Evolutionary conservation across 2,888 invertebrate genomes (phyloP).

Genomic region (Ctena decussata): DNA sequence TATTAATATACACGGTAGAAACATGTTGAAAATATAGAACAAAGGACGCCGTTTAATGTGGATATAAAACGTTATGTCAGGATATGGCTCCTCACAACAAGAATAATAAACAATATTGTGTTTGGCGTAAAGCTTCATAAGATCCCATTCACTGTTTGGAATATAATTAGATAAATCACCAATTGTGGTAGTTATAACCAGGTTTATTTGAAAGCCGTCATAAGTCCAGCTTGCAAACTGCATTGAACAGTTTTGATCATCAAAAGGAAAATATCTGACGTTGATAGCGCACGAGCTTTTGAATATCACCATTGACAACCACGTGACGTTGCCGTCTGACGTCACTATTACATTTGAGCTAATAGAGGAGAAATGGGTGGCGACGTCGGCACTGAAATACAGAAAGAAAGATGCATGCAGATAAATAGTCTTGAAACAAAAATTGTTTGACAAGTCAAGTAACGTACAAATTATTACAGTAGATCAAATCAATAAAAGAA

Average conservation of each 20-base stretch:
- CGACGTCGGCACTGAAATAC: constrained; percentile 84
- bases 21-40: constrained; percentile 89
- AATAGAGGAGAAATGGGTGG: constrained; percentile 84
- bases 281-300: constrained; percentile 88
- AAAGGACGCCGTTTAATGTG: constrained; percentile 88
- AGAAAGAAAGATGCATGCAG: too few relatives aligned
- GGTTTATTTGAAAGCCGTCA: constrained; percentile 87
- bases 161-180: constrained; percentile 96
- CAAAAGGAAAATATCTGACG: constrained; percentile 89
- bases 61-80: constrained; percentile 88
- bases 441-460: too few relatives aligned
- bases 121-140: constrained; percentile 89
- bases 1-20: constrained; percentile 89
- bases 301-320: constrained; percentile 89
- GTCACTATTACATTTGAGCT: constrained; percentile 89
- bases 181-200: constrained; percentile 89
- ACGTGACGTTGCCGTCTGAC: constrained; percentile 88
- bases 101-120: constrained; percentile 88
- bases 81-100: constrained; percentile 88
- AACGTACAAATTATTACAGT: too few relatives aligned
- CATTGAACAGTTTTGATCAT: constrained; percentile 88
- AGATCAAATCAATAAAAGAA: too few relatives aligned
- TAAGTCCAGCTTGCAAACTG: constrained; percentile 89
- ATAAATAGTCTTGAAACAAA: too few relatives aligned
- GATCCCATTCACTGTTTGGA: constrained; percentile 96